Conservation (phyloP, 2,888 invertebrate genomes). For the Aphidius colemani region DNA sequence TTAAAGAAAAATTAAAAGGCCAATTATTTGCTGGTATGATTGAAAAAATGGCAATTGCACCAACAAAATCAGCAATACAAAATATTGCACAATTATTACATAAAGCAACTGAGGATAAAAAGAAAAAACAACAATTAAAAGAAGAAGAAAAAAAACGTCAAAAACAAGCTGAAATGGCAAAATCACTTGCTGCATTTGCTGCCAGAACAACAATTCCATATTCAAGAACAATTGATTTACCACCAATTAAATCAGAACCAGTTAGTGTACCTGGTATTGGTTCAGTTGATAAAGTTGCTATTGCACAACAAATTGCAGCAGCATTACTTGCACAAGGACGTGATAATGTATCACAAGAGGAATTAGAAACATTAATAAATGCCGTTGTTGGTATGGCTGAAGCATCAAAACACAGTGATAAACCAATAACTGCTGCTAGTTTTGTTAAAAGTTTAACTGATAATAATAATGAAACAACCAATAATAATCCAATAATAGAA, state of each 20-base stretch:
- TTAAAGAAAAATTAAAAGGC: constrained; percentile 84
- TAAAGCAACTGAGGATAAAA: constrained; percentile 65
- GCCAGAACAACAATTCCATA: constrained; percentile 41
- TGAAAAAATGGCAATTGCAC: constrained; percentile 67
- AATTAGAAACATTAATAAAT: constrained; percentile 78
- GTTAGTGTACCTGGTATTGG: constrained; percentile 74
- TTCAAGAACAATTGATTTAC: constrained; percentile 38
- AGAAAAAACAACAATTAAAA: constrained; percentile 52
- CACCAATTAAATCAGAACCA: constrained; percentile 55
- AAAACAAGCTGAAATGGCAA: constrained; percentile 45
- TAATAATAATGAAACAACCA: constrained; percentile 15
- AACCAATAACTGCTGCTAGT: constrained; percentile 63
- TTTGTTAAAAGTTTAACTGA: constrained; percentile 59
- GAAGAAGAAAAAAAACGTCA: constrained; percentile 51
- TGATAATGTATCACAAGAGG: constrained; percentile 78
- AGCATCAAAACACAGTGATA: constrained; percentile 63
- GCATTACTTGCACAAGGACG: constrained; percentile 80
- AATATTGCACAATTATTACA: constrained; percentile 77
- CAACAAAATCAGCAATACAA: constrained; percentile 76
- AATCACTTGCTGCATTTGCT: constrained; percentile 38
- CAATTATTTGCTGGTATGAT: constrained; percentile 74
- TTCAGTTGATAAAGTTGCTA: constrained; percentile 76
- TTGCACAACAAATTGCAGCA: constrained; percentile 81
- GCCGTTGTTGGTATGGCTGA: constrained; percentile 77
- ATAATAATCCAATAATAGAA: too few relatives aligned